Evolutionary conservation across 2,113 vertebrate species (phyloP), one percentile per base, ranked within the genome.

Genomic region (Sphaerodactylus townsendi): DNA sequence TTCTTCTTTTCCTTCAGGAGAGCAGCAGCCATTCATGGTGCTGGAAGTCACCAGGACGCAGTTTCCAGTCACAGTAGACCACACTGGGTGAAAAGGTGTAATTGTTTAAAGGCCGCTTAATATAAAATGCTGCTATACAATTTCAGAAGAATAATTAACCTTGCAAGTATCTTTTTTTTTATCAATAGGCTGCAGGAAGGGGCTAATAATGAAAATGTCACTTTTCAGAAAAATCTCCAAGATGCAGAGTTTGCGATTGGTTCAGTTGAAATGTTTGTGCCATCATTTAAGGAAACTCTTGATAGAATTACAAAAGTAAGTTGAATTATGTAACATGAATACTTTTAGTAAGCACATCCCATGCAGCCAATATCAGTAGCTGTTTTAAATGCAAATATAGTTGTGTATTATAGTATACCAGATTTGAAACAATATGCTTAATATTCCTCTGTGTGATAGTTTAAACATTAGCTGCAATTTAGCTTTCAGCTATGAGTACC

Each of bases 281-380:
- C 96, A 17, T 93, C 95, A 10, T 96, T 97, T 83, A 96, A 96
- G 94, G 95, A 96, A 21, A 89, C 92, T 7, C 28, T 97, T 91
- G 90, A 93, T 25, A 90, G 95, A 39, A 92, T 95, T 70, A 91
- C 90, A 87, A 82, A 87, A 71, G 96, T 98, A 92, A 85, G 96
- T 94, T 72, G 56, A 35, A 28, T 14, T 25, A 46, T 37, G 21
- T 73, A 23, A 33, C 8, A 28, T 62, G 23, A 35, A 48, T 28
- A 44, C 23, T 10, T 2, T 35, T 64, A 71, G 71, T 62, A 69
- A 21, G 39, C 11, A 33, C 4, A 33, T 28, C 5, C 13, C 37
- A 41, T 44, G n/a, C 7, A 28, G 5, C 3, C 66, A 50, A 25
- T 66, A n/a, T 66, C 10, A 11, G 3, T 66, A 66, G 64, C n/a